Evolutionary conservation across 1,140 invertebrate genomes (phyloP).

Genomic region (Drosophila parvula): DNA sequence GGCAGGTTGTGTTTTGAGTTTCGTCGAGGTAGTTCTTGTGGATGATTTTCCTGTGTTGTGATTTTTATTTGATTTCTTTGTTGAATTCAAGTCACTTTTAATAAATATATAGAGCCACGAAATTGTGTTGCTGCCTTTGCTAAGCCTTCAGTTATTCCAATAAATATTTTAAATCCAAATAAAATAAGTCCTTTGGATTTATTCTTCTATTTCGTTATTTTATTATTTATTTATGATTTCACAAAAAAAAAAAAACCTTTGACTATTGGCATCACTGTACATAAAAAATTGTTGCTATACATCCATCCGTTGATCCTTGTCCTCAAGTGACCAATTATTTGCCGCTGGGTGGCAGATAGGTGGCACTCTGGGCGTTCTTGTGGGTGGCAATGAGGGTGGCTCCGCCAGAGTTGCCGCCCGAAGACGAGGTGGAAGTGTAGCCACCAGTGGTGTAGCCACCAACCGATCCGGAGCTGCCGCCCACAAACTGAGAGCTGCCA

Average conservation of each 20-base stretch:
- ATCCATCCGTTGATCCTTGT: not conserved
- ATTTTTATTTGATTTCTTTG: too few species aligned
- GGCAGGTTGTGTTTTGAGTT: too few species aligned
- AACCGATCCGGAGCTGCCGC: constrained; percentile 18
- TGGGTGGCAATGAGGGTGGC: constrained; percentile 21
- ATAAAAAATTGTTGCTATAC: constrained; percentile 31
- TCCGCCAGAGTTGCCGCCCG: constrained; percentile 29
- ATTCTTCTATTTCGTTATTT: constrained; percentile 33
- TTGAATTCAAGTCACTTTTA: too few species aligned
- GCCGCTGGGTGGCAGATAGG: constrained; percentile 63
- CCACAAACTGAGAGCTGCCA: constrained; percentile 23
- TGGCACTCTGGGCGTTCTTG: constrained; percentile 56
- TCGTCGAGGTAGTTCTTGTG: too few species aligned
- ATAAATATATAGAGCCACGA: too few species aligned
- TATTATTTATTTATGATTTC: constrained; percentile 25
- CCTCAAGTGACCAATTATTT: constrained; percentile 37
- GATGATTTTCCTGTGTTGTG: too few species aligned
- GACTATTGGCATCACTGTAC: constrained; percentile 44
- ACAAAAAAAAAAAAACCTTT: constrained; percentile 38
- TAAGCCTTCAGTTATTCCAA: too few species aligned
- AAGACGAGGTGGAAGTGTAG: constrained; percentile 13
- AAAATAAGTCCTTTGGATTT: too few species aligned
- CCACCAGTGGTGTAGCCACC: constrained; percentile 21
- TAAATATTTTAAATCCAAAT: too few species aligned
- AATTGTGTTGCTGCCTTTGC: too few species aligned